Evolutionary conservation across 1,140 invertebrate species (phyloP), one percentile per base, ranked within the genome.

Genomic region (Achroia grisella): DNA sequence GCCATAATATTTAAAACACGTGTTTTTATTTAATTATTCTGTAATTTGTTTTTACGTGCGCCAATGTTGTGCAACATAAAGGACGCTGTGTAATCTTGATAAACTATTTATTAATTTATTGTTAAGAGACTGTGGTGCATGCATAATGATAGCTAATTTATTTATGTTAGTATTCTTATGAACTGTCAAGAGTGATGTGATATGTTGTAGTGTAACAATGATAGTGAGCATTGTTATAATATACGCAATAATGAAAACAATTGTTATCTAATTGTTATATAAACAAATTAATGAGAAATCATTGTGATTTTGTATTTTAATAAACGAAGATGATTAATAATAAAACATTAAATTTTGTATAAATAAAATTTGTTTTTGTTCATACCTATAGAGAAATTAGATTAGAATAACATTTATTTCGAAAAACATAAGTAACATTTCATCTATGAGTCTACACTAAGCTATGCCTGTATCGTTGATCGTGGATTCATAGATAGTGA

Each of bases 101-200:
- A 59, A 39, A 50, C 58, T 80, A 81, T 81, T 85, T 80, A 81
- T 81, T 84, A 77, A 84, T 71, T 71, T 81, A 76, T 71, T 73
- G 39, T 57, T 72, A 79, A 77, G 76, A 66, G 70, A 72, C 65
- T 71, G 69, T 62, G 80, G 78, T 79, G 76, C 71, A 78, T 78
- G 67, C 58, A 57, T 80, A 77, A 71, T 64, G 54, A 48, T 80
- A 75, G 64, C 71, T 84, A 77, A 80, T 84, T 84, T 82, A 82
- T 84, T 82, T 71, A 74, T 77, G 76, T 70, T 71, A 84, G 76
- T 84, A 80, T 79, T 84, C 57, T 65, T 56, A 66, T 62, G 57
- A 62, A 70, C 56, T 61, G 28, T 53, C 50, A 51, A 56, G 56
- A 49, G 56, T 61, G 53, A 52, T 62, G 51, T 56, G 56, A 67